Conservation (phyloP, 2,797 vertebrate genomes). For the Cirrhinus mrigala region DNA sequence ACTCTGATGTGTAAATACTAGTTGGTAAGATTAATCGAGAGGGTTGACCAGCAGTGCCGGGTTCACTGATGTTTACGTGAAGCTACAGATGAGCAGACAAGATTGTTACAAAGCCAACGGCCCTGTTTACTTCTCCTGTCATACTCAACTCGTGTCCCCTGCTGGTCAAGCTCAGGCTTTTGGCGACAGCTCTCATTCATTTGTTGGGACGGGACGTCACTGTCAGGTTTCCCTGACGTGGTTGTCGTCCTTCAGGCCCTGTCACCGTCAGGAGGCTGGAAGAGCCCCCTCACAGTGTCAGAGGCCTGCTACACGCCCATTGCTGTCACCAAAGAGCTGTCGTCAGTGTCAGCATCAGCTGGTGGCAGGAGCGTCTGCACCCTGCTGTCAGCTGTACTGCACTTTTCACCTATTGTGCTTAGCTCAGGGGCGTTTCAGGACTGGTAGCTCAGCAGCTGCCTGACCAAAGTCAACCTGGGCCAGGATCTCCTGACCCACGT, state of each 20-base stretch:
- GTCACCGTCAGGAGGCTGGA: constrained; percentile 93
- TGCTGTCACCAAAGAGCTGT: constrained; percentile 81
- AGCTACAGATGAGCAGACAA: constrained; percentile 45
- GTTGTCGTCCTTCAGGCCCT: constrained; percentile 72
- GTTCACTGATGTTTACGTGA: constrained; percentile 56
- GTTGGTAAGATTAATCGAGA: constrained; percentile 72
- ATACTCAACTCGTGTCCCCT: constrained; percentile 81
- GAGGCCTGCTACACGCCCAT: constrained; percentile 74
- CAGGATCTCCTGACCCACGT: constrained; percentile 60
- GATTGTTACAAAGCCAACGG: constrained; percentile 9
- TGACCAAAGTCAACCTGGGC: constrained; percentile 58
- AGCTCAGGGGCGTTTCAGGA: constrained; percentile 72
- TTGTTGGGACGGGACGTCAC: constrained; percentile 82
- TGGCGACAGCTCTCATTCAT: constrained; percentile 84
- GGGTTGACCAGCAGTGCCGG: constrained; percentile 58
- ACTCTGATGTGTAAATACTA: constrained; percentile 77
- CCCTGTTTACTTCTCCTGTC: constrained; percentile 83
- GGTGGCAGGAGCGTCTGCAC: constrained; percentile 71
- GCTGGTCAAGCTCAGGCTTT: constrained; percentile 79
- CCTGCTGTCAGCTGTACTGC: constrained; percentile 84
- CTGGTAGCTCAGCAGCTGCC: constrained; percentile 41
- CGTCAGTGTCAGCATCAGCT: constrained; percentile 98
- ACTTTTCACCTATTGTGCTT: constrained; percentile 78
- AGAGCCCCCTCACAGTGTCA: constrained; percentile 90
- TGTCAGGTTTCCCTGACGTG: constrained; percentile 91